These are phyloP conservation scores for Lucilia sericata DNA, from an alignment of 1,140 invertebrate species.

Conservation along the genomic window DNA sequence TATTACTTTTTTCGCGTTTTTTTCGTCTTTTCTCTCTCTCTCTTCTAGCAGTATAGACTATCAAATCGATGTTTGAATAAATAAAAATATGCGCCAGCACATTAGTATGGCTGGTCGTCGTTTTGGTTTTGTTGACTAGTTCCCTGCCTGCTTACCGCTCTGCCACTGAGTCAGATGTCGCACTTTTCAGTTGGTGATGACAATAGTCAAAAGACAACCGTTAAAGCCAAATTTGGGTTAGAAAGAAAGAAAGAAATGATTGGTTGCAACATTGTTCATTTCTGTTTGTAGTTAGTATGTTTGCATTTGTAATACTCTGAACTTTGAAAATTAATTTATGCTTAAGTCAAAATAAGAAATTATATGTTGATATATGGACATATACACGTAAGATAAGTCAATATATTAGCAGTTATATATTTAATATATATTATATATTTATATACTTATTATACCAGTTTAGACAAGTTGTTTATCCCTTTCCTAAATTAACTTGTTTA, in stretches of 20 bases:
- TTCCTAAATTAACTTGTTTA: too few species aligned
- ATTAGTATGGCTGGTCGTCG: background rate
- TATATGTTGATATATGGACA: background rate
- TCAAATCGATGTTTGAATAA: slow-evolving; percentile 28
- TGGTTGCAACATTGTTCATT: background rate
- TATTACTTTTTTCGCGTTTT: background rate
- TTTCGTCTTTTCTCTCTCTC: background rate
- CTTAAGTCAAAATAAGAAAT: background rate
- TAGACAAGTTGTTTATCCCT: too few species aligned
- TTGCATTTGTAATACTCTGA: too few species aligned
- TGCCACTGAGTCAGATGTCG: slow-evolving; percentile 26
- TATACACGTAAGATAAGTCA: too few species aligned
- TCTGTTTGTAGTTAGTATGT: background rate
- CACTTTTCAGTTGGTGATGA: slow-evolving; percentile 33
- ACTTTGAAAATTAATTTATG: background rate
- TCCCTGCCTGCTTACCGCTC: background rate
- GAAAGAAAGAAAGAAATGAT: slow-evolving; percentile 5
- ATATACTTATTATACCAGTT: too few species aligned
- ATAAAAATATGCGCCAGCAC: slow-evolving; percentile 17
- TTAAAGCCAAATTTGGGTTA: slow-evolving; percentile 31
- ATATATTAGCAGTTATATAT: too few species aligned
- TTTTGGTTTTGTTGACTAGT: background rate
- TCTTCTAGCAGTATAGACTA: background rate
- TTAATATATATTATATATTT: too few species aligned
- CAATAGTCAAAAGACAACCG: slow-evolving; percentile 25